These are phyloP conservation scores for Magallana ariakensis DNA, from an alignment of 1,140 invertebrate species.

Conservation along the genomic window DNA sequence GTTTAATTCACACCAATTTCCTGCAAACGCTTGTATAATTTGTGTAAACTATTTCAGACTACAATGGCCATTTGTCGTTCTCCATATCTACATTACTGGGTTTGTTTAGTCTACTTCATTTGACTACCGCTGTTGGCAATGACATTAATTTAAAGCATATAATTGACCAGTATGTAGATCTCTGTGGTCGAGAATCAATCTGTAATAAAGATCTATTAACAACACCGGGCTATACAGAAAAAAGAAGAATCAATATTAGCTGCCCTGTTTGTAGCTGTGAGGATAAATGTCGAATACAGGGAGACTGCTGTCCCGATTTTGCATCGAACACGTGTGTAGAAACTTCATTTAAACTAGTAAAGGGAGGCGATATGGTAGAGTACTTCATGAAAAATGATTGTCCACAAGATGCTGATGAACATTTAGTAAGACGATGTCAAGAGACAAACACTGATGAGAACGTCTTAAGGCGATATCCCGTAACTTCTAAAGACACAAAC, in stretches of 20 bases:
- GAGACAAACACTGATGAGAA: not conserved
- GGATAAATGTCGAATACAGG: not conserved
- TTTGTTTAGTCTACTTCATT: no score
- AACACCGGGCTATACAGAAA: not conserved
- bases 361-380: not conserved
- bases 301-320: not conserved
- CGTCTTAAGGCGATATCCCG: not conserved
- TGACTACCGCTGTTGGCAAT: no score
- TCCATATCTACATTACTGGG: no score
- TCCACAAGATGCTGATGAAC: not conserved
- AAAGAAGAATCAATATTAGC: not conserved
- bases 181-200: not conserved
- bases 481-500: not conserved
- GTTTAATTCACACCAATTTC: no score
- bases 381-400: slow-evolving; percentile 17
- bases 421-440: not conserved
- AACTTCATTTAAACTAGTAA: not conserved
- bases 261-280: not conserved
- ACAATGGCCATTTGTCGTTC: no score
- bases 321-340: slow-evolving; percentile 2
- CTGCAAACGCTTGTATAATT: no score
- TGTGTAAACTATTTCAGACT: no score
- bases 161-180: not conserved
- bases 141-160: not conserved
- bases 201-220: not conserved